Conservation (phyloP, 2,888 invertebrate genomes). For the Diloba caeruleocephala region DNA sequence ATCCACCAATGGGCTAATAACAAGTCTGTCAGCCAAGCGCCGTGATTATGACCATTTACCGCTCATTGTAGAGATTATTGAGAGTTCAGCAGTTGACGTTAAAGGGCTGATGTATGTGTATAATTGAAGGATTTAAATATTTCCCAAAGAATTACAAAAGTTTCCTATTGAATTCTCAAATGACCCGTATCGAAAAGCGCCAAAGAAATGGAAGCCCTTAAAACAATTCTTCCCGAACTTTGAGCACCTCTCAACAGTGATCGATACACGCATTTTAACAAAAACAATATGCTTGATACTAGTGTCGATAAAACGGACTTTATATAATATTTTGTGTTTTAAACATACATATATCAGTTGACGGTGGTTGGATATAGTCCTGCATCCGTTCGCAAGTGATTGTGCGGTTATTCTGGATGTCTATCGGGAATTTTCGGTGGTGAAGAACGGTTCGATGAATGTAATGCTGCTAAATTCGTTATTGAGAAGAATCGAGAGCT, state of each 20-base stretch:
- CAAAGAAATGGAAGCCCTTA: no score
- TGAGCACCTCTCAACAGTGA: slow-evolving; percentile 54
- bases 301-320: slow-evolving; percentile 60
- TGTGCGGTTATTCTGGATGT: slow-evolving; percentile 42
- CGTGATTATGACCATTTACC: no score
- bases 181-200: no score
- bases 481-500: not conserved
- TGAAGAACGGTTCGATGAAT: slow-evolving; percentile 43
- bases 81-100: no score
- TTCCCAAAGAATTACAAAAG: no score
- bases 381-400: slow-evolving; percentile 64
- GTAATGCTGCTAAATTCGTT: not conserved
- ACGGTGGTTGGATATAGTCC: slow-evolving; percentile 60
- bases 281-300: slow-evolving; percentile 52
- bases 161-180: no score
- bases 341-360: slow-evolving; percentile 65
- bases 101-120: no score
- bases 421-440: slow-evolving; percentile 33
- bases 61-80: no score
- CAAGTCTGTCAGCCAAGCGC: no score
- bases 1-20: no score
- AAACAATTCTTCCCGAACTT: slow-evolving; percentile 54
- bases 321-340: slow-evolving; percentile 61
- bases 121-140: no score
- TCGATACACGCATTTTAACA: slow-evolving; percentile 58